Evolutionary conservation across 2,888 invertebrate genomes (phyloP).

Genomic region (Polydrusus tereticollis): DNA sequence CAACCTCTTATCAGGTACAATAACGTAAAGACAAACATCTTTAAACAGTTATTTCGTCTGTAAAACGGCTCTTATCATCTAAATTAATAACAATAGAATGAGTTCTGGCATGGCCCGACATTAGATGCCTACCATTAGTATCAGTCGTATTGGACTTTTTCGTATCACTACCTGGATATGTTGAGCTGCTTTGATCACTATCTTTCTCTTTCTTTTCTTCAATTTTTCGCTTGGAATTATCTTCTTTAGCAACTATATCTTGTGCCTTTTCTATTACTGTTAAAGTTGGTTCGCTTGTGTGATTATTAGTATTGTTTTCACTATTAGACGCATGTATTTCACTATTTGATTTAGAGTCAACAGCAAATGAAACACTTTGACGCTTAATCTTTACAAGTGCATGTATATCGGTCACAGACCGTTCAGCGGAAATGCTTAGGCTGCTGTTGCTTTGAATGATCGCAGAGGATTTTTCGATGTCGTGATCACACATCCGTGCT

Average conservation of each 20-base stretch:
- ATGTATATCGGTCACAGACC: constrained; percentile 38
- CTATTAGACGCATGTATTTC: constrained; percentile 18
- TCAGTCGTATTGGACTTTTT: constrained; percentile 51
- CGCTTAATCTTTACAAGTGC: constrained; percentile 60
- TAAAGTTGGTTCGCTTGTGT: neutral
- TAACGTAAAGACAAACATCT: constrained; percentile 51
- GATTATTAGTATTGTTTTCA: constrained; percentile 20
- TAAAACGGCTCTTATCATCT: constrained; percentile 84
- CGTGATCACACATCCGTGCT: constrained; percentile 72
- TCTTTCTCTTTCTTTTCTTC: constrained; percentile 18
- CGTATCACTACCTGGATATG: constrained; percentile 54
- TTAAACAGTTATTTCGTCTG: constrained; percentile 85
- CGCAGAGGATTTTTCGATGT: constrained; percentile 55
- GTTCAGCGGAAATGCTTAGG: constrained; percentile 41
- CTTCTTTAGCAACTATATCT: constrained; percentile 7
- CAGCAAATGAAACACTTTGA: constrained; percentile 69
- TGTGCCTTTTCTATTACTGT: constrained; percentile 19
- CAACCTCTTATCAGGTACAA: constrained; percentile 55
- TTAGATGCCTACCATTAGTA: constrained; percentile 63
- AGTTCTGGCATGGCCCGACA: constrained; percentile 78
- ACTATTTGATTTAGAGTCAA: constrained; percentile 40
- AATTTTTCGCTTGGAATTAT: constrained; percentile 14
- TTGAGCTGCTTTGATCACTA: constrained; percentile 54
- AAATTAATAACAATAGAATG: constrained; percentile 85
- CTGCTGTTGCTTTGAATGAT: constrained; percentile 52